Conservation (phyloP, 2,888 invertebrate genomes). For the Phyto melanocephala region DNA sequence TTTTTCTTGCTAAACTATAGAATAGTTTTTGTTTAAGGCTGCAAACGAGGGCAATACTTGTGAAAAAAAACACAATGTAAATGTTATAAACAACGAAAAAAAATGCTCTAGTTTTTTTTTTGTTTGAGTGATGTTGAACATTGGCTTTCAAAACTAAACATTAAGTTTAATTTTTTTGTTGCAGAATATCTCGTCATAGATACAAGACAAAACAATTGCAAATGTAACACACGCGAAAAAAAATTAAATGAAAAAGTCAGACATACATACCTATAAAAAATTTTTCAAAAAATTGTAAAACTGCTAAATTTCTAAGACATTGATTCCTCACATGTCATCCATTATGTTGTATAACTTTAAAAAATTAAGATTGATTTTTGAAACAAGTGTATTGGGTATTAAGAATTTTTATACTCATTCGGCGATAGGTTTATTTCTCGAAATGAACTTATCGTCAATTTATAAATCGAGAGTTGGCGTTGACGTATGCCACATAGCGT, state of each 20-base stretch:
- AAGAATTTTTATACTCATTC: too few species aligned
- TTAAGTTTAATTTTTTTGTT: not conserved
- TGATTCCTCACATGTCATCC: too few species aligned
- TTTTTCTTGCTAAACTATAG: not conserved
- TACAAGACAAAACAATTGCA: conserved; percentile 18
- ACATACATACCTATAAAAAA: too few species aligned
- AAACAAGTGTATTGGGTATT: too few species aligned
- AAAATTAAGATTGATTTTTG: too few species aligned
- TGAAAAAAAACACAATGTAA: conserved; percentile 11
- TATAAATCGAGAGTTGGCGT: too few species aligned
- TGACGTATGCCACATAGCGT: too few species aligned
- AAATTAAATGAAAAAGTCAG: not conserved
- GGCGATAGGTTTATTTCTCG: too few species aligned
- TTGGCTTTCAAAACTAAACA: conserved; percentile 38
- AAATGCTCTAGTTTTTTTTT: conserved; percentile 41
- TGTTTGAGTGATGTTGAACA: conserved; percentile 17
- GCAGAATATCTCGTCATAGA: not conserved
- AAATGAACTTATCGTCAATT: too few species aligned
- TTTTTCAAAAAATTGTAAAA: too few species aligned
- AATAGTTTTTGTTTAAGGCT: not conserved
- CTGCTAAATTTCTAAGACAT: too few species aligned
- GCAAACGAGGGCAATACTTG: not conserved
- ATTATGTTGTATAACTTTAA: too few species aligned
- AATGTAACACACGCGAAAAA: not conserved
- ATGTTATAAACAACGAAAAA: conserved; percentile 46